Conservation (phyloP, 2,888 invertebrate genomes). For the Ctena decussata region DNA sequence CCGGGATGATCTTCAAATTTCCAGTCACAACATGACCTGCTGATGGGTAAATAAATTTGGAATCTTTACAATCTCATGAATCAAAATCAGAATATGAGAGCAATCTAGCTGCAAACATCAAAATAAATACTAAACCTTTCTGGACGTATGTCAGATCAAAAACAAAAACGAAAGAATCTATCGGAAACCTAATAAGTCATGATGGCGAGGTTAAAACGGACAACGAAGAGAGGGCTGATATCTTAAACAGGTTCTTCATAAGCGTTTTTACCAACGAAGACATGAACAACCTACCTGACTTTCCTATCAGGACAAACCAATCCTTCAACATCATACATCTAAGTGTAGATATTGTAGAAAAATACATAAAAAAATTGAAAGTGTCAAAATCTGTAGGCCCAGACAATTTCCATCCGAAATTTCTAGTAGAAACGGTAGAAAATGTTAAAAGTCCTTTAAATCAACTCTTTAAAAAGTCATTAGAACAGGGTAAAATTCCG, state of each 20-base stretch:
- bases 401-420: neutral
- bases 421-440: neutral
- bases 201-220: neutral
- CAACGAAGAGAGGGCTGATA: slow-evolving; percentile 4
- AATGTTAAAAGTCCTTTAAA: neutral
- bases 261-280: slow-evolving; percentile 23
- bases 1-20: too few relatives aligned
- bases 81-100: slow-evolving; percentile 14
- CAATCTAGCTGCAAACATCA: neutral
- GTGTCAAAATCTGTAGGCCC: neutral
- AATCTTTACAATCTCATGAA: too few relatives aligned
- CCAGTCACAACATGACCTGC: too few relatives aligned
- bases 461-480: neutral
- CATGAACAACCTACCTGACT: neutral
- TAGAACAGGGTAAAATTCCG: too few relatives aligned
- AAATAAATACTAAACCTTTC: slow-evolving; percentile 7
- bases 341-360: neutral
- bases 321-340: neutral
- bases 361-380: neutral
- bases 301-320: neutral
- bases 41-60: too few relatives aligned
- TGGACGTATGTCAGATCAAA: slow-evolving; percentile 20
- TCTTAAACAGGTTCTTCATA: slow-evolving; percentile 7
- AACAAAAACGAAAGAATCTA: neutral
- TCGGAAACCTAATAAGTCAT: neutral